phyloP scores from a whole-genome alignment of 2,888 invertebrate genomes.

The Ormyrus pomaceus region DNA sequence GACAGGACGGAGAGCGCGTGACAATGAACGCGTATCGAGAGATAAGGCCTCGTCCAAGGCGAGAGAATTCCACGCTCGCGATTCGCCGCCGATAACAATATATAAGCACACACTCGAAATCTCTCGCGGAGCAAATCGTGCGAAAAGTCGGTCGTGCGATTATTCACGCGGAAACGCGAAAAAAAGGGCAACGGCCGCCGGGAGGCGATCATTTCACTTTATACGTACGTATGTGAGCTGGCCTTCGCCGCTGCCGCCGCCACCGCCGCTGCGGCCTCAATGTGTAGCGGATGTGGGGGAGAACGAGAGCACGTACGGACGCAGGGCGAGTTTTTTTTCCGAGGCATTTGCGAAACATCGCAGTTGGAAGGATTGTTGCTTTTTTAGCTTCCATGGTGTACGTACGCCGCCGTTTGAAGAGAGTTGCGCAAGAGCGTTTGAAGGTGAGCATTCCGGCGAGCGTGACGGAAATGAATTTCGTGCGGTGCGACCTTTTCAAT shows the following conservation, averaged over 20 bases:
- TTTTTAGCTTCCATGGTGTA: background rate
- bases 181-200: constrained; percentile 10
- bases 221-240: background rate
- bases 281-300: constrained; percentile 30
- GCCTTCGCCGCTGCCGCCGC: constrained; percentile 1
- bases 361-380: background rate
- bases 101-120: background rate
- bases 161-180: constrained; percentile 27
- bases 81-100: constrained; percentile 4
- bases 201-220: no score
- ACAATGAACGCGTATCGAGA: constrained; percentile 16
- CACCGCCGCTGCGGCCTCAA: constrained; percentile 12
- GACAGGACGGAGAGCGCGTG: background rate
- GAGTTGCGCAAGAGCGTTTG: no score
- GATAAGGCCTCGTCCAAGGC: constrained; percentile 20
- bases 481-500: no score
- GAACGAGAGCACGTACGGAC: background rate
- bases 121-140: background rate
- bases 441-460: no score
- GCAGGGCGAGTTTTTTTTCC: background rate
- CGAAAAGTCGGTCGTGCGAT: constrained; percentile 27
- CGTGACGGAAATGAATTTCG: no score
- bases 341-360: no score
- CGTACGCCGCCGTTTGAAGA: no score
- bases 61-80: constrained; percentile 1